Base-by-base conservation (phyloP, 2,113 vertebrate species). In the Sprattus sprattus region DNA sequence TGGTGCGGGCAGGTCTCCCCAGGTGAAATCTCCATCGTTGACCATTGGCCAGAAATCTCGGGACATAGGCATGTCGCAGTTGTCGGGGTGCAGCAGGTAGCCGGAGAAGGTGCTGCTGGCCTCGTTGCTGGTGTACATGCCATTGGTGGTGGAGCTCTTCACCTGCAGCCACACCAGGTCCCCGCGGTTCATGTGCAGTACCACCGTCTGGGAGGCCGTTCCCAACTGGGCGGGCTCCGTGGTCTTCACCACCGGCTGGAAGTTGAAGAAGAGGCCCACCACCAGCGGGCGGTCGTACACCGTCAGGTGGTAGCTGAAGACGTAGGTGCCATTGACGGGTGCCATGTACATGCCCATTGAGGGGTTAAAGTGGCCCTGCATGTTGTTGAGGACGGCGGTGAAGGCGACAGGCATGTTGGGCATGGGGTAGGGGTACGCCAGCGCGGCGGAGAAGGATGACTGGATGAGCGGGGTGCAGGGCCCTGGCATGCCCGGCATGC, bases 131-230 rank as follows among this genome's bases (percentile, higher is more conserved):
- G 86, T 49, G 32, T 57, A 92, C 90, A 94, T 92, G 86, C 94
- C 94, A 0, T 95, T 95, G 67, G 28, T 91, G 11, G 0, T 25
- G 0, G 0, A 0, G 71, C 94, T 89, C 32, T 91, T 92, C 47
- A 95, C 94, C 89, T 92, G 93, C 1, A 95, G 0, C 94, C 94
- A 95, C 25, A 94, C 89, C 81, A n/a, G 20, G 87, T 94, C 93
- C 0, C 93, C 91, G 0, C 13, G 16, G 1, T 0, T 18, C 85
- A 95, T 88, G 83, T 92, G 89, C 11, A 95, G 83, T 32, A 95
- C 52, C 0, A 94, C 84, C 6, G 91, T 88, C n/a, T 94, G 93
- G 0, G 94, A 94, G 46, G 89, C 81, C 2, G 88, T 91, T 2
- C 91, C 92, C 39, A 92, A 32, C 0, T 85, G 64, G 1, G 20